phyloP scores from a whole-genome alignment of 1,140 invertebrate genomes.

The Microplitis demolitor region DNA sequence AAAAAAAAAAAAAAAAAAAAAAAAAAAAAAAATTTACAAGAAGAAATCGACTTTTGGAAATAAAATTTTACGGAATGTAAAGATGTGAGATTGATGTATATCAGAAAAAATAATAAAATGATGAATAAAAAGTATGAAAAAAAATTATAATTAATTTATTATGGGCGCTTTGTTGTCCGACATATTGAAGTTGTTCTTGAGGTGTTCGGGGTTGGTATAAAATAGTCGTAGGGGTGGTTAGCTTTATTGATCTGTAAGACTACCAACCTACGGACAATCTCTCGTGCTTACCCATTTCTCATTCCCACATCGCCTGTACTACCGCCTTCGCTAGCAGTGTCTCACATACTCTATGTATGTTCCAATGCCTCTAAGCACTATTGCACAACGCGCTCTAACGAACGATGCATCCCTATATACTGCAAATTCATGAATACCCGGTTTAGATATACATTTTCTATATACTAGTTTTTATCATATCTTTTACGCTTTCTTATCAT shows the following conservation, averaged over 20 bases:
- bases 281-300: constrained; percentile 28
- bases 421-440: not conserved
- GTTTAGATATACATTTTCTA: too few species aligned
- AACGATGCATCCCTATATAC: not conserved
- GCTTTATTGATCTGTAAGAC: constrained; percentile 65
- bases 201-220: constrained; percentile 36
- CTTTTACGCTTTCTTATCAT: too few species aligned
- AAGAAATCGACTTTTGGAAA: not conserved
- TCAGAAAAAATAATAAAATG: not conserved
- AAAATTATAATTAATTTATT: constrained; percentile 57
- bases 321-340: constrained; percentile 31
- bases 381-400: constrained; percentile 19
- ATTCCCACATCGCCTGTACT: constrained; percentile 39
- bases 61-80: not conserved
- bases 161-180: constrained; percentile 54
- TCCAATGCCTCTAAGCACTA: constrained; percentile 25
- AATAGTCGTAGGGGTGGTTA: constrained; percentile 54
- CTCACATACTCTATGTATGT: constrained; percentile 23
- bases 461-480: too few species aligned
- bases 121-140: constrained; percentile 29
- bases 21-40: not conserved
- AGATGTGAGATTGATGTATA: not conserved
- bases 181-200: constrained; percentile 62
- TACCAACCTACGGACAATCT: constrained; percentile 56
- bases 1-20: constrained; percentile 31